Conservation (phyloP, 2,113 vertebrate genomes). For the Phaetusa simplex region DNA sequence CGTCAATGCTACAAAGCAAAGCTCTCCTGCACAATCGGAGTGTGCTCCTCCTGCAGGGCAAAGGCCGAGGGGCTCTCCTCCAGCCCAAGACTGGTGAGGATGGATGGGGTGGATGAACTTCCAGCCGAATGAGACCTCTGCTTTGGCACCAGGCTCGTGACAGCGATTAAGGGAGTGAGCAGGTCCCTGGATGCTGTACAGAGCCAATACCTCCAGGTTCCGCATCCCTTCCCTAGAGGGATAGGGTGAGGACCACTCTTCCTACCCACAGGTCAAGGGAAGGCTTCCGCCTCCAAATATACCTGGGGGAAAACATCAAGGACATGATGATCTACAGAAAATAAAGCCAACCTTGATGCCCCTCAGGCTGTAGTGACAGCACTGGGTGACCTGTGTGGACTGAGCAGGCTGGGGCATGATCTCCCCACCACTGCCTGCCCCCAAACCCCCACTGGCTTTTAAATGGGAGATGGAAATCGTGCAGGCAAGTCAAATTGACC, state of each 20-base stretch:
- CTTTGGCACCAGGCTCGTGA: neutral
- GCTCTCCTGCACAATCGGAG: fast-evolving
- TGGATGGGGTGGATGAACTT: neutral
- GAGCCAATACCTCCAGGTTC: neutral
- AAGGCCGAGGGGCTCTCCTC: neutral
- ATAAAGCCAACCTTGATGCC: neutral
- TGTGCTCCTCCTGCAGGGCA: fast-evolving
- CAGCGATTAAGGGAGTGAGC: neutral
- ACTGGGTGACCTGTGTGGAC: neutral
- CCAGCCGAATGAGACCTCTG: neutral
- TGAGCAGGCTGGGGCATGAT: neutral
- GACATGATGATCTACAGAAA: neutral
- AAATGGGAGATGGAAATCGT: neutral
- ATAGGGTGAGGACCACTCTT: neutral
- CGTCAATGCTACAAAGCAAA: neutral
- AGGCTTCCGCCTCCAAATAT: neutral
- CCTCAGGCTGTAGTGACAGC: fast-evolving
- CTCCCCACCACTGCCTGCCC: neutral
- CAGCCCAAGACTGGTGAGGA: neutral
- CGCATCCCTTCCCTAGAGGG: neutral
- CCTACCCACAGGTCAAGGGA: neutral
- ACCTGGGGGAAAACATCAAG: neutral
- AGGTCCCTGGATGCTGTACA: neutral
- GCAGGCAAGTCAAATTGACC: neutral
- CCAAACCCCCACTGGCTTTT: neutral